A percentile compares a stretch with the other conserved stretches of the same genome.
These are phyloP conservation scores for Xenentodon cancila DNA, from an alignment of 2,797 vertebrate genomes.

Conservation along the genomic window DNA sequence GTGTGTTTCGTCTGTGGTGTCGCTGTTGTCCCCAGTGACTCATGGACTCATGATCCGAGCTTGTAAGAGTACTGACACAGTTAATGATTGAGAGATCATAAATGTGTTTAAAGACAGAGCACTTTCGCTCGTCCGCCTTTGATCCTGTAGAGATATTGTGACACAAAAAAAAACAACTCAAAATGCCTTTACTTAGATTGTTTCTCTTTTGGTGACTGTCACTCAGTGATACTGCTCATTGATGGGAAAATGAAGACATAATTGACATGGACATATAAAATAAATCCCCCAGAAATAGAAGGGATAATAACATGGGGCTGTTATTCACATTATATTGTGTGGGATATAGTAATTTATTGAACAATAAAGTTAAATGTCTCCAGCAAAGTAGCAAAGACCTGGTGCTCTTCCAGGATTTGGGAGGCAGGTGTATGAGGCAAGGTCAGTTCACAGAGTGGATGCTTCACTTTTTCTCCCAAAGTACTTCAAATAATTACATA, in stretches of 20 bases:
- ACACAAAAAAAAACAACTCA: too few species aligned
- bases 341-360: neutral
- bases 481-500: slow-evolving; percentile 21
- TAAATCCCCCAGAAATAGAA: too few species aligned
- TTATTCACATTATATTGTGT: neutral
- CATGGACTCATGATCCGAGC: neutral
- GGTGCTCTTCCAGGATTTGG: slow-evolving; percentile 5
- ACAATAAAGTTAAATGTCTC: neutral
- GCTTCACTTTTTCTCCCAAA: slow-evolving; percentile 38
- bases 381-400: neutral
- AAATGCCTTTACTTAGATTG: too few species aligned
- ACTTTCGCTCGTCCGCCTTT: slow-evolving; percentile 16
- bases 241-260: too few species aligned
- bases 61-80: slow-evolving; percentile 16
- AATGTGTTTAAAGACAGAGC: slow-evolving; percentile 22
- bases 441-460: slow-evolving; percentile 63
- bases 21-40: neutral
- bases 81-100: slow-evolving; percentile 53
- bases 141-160: neutral
- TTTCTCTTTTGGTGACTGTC: too few species aligned
- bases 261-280: too few species aligned
- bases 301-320: too few species aligned
- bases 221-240: too few species aligned
- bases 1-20: neutral
- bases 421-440: slow-evolving; percentile 55